Conservation (phyloP, 2,888 invertebrate species). For the Tetragnatha montana region DNA sequence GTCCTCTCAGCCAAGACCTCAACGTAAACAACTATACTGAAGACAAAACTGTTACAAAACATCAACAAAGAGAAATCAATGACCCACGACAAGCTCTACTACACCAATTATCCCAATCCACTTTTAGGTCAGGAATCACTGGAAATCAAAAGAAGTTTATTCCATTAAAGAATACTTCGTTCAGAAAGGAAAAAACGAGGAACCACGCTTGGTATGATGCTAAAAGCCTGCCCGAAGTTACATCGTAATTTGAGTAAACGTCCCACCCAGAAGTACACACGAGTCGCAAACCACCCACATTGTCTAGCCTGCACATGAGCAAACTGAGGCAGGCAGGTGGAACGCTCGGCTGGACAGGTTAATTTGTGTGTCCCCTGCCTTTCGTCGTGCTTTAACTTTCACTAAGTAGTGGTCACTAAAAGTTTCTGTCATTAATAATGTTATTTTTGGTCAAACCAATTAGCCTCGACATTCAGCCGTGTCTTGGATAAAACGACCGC, state of each 20-base stretch:
- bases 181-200: slow-evolving; percentile 28
- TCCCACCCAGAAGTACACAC: not conserved
- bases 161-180: slow-evolving; percentile 1
- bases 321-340: not conserved
- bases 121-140: slow-evolving; percentile 1
- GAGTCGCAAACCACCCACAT: not conserved
- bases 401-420: slow-evolving; percentile 34
- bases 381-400: not conserved
- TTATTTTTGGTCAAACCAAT: not conserved
- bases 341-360: not conserved
- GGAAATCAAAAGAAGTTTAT: not conserved
- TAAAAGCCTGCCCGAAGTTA: slow-evolving; percentile 49
- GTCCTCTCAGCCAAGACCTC: too few relatives aligned
- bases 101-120: not conserved
- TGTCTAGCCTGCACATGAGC: slow-evolving; percentile 15
- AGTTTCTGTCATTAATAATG: not conserved
- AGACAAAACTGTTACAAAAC: not conserved
- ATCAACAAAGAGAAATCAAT: slow-evolving; percentile 7
- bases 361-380: slow-evolving; percentile 32
- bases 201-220: slow-evolving; percentile 52
- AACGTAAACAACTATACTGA: too few relatives aligned
- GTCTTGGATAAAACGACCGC: not conserved
- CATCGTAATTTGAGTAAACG: slow-evolving; percentile 36
- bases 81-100: not conserved
- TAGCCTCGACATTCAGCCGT: not conserved